Evolutionary conservation across 2,113 vertebrate species (phyloP).

Genomic region (Centrocercus urophasianus): DNA sequence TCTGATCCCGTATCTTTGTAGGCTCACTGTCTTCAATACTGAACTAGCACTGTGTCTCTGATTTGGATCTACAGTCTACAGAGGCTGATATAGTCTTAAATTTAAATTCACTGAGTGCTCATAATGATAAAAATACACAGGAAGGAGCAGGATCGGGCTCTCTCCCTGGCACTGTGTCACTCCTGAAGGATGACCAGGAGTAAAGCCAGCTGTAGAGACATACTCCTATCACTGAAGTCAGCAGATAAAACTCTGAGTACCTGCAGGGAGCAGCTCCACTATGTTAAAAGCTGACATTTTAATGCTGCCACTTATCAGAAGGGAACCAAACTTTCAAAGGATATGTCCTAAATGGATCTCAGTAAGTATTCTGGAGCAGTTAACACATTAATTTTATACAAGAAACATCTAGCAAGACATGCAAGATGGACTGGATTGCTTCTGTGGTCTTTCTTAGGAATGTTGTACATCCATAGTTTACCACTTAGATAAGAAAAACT

Average conservation of each 20-base stretch:
- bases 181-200: not conserved
- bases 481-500: not conserved
- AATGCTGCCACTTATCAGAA: not conserved
- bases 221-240: not conserved
- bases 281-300: conserved; percentile 24
- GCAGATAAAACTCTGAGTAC: not conserved
- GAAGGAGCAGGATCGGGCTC: not conserved
- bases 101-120: conserved; percentile 39
- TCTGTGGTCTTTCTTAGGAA: not conserved
- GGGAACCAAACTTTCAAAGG: not conserved
- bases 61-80: not conserved
- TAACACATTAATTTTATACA: not conserved
- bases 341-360: not conserved
- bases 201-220: not conserved
- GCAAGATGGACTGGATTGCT: not conserved
- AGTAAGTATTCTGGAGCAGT: not conserved
- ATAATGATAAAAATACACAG: conserved; percentile 10
- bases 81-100: conserved; percentile 19
- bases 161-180: not conserved
- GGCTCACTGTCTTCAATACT: not conserved
- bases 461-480: not conserved
- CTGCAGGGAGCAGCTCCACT: not conserved
- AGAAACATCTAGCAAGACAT: not conserved
- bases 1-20: not conserved
- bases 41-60: not conserved